These are phyloP conservation scores for Elymnias hypermnestra DNA, from an alignment of 1,140 invertebrate genomes.

Conservation along the genomic window DNA sequence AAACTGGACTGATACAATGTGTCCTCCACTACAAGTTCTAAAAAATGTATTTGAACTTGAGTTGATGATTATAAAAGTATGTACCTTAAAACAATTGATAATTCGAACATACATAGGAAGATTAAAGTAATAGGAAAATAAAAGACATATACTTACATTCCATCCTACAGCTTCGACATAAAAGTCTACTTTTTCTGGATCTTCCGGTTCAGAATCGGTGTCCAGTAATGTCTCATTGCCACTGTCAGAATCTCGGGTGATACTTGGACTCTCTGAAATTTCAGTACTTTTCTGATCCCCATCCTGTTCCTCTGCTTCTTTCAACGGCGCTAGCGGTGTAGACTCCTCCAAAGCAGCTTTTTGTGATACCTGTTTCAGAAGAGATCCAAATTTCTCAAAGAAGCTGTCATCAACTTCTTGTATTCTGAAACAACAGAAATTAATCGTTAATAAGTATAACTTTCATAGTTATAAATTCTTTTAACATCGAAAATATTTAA, in stretches of 20 bases:
- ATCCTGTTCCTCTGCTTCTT: slow-evolving; percentile 62
- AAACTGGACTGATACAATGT: too few relatives aligned
- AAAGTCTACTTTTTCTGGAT: slow-evolving; percentile 77
- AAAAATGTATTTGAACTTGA: too few relatives aligned
- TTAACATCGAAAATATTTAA: too few relatives aligned
- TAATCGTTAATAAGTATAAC: too few relatives aligned
- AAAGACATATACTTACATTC: slow-evolving; percentile 79
- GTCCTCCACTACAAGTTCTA: too few relatives aligned
- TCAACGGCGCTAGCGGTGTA: slow-evolving; percentile 73
- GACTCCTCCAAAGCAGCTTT: slow-evolving; percentile 71
- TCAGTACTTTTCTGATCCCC: slow-evolving; percentile 62
- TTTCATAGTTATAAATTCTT: too few relatives aligned
- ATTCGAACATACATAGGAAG: too few relatives aligned
- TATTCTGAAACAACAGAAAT: slow-evolving; percentile 75
- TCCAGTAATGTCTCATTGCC: slow-evolving; percentile 70
- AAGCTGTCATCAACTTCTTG: slow-evolving; percentile 87
- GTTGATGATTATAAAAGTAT: too few relatives aligned
- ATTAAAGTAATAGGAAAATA: not conserved
- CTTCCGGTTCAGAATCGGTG: slow-evolving; percentile 76
- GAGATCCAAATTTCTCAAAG: slow-evolving; percentile 86
- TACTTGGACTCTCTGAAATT: slow-evolving; percentile 38
- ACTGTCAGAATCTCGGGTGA: slow-evolving; percentile 74
- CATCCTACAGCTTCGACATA: slow-evolving; percentile 79
- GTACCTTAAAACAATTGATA: too few relatives aligned
- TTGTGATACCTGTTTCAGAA: slow-evolving; percentile 80